Conservation (phyloP, 1,140 invertebrate genomes). For the Sycophila sp. region DNA sequence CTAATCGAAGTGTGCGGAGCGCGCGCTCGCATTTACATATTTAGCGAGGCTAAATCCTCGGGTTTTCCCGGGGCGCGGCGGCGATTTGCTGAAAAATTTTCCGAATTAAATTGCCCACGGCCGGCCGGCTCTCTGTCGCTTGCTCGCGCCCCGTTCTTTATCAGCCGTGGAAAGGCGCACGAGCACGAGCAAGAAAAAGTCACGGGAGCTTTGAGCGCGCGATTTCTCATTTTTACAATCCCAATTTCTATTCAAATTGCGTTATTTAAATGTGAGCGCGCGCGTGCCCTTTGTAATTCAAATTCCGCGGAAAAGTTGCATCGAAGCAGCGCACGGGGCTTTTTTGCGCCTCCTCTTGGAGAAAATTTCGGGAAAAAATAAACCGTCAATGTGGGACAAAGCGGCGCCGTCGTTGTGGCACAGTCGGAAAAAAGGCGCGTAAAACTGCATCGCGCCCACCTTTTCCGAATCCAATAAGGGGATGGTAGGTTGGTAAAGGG, state of each 20-base stretch:
- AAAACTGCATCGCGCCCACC: neutral
- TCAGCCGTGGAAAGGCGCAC: neutral
- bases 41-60: neutral
- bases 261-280: constrained; percentile 29
- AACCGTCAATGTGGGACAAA: neutral
- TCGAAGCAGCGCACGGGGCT: constrained; percentile 11
- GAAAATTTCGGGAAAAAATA: neutral
- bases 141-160: neutral
- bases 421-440: neutral
- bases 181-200: neutral
- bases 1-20: constrained; percentile 7
- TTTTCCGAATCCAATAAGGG: constrained; percentile 20
- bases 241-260: constrained; percentile 37
- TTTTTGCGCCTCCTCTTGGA: neutral
- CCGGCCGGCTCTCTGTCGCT: neutral
- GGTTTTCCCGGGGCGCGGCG: neutral
- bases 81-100: constrained; percentile 5
- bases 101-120: constrained; percentile 8
- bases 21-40: neutral
- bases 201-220: neutral
- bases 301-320: constrained; percentile 15
- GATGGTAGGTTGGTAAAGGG: too few relatives aligned
- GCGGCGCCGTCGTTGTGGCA: neutral
- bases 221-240: constrained; percentile 37
- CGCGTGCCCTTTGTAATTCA: constrained; percentile 26